Base-by-base conservation (phyloP, 2,888 invertebrate species). In the Ormyrus labotus region DNA sequence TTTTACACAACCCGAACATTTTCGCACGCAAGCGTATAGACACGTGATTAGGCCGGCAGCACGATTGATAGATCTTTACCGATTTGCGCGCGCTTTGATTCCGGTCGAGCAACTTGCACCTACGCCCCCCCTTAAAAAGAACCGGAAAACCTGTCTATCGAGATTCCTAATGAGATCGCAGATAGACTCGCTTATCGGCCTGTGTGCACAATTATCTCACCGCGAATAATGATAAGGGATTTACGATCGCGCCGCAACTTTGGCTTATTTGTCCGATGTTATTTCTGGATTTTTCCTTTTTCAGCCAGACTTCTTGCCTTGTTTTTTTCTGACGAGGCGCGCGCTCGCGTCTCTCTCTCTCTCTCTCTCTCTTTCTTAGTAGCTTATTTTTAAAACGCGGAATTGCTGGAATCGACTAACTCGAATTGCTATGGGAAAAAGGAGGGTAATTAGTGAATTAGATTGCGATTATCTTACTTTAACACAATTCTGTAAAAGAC, bases 91-190 rank as follows among this genome's bases (percentile, higher is more conserved):
- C 34, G 34, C 34, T 34, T 64, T 68, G 73, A 81, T 77, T 82
- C 81, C 81, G 70, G 81, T 82, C 83, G 79, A 81, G 81, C 83
- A 78, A 76, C 78, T 82, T 70, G 80, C 84, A 82, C 81, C 83
- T 83, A 81, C 78, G 78, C 81, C 73, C 81, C 73, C 75, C 80
- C 80, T 67, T 79, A 78, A 67, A 78, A 72, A 74, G 80, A 76
- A 51, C 68, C 57, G 34, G 70, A 69, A 78, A 80, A 82, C 80
- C 65, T 34, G 80, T 77, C 73, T 69, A 64, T 80, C 77, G 50
- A 76, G 80, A 80, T 82, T 82, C 79, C 72, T 82, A 78, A 71
- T 80, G 64, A 77, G 76, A 77, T 70, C 64, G 63, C 51, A n/a
- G 63, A 70, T 77, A 70, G 57, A 77, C 45, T 45, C 55, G 34